Evolutionary conservation across 2,113 vertebrate genomes (phyloP).

Genomic region (Chaetorhynchus papuensis): DNA sequence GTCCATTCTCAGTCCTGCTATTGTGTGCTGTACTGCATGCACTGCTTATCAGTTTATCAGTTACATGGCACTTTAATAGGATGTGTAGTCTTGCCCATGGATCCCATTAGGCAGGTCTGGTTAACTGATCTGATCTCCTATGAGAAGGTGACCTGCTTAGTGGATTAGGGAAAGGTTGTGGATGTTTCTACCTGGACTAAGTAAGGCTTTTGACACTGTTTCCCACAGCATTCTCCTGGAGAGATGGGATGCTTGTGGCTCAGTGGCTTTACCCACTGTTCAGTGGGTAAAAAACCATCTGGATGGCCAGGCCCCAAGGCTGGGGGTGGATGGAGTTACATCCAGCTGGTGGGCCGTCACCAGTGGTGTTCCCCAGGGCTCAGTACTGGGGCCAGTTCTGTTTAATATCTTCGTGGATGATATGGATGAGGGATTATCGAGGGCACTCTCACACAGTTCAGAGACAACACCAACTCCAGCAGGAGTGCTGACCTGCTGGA

Average conservation of each 20-base stretch:
- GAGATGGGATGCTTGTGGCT: neutral
- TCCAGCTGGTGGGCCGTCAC: neutral
- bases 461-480: neutral
- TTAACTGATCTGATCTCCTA: neutral
- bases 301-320: fast-evolving
- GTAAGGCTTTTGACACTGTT: neutral
- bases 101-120: neutral
- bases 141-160: neutral
- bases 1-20: neutral
- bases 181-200: neutral
- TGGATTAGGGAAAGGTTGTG: neutral
- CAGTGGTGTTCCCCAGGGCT: neutral
- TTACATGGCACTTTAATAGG: neutral
- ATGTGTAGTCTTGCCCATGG: neutral
- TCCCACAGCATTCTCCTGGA: neutral
- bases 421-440: neutral
- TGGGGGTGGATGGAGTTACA: neutral
- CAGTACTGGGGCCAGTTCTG: neutral
- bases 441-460: neutral
- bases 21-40: neutral
- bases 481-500: neutral
- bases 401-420: neutral
- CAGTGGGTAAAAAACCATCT: neutral
- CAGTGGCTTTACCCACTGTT: neutral
- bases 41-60: neutral